Evolutionary conservation across 2,797 vertebrate species (phyloP), one percentile per base, ranked within the genome.

Genomic region (Phyllotis vaccarum): DNA sequence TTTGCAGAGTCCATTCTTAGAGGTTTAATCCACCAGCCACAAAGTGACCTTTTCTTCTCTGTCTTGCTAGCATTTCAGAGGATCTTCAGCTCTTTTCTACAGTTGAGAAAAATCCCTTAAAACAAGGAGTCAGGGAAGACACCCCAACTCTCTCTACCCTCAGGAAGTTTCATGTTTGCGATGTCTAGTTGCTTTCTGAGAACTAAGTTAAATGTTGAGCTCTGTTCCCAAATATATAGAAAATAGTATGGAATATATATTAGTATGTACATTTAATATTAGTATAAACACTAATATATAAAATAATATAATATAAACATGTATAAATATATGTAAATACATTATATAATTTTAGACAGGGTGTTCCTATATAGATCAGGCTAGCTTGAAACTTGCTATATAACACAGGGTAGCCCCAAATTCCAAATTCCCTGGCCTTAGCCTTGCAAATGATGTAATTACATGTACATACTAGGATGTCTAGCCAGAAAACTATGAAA

Each of bases 171-270:
- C 46, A 21, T 68, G 24, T 90, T 93, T 85, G 86, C 54, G 54
- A 90, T 93, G 60, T 79, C 43, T 87, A 64, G 62, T 17, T 83
- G 34, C 43, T 49, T 79, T 88, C 74, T 79, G 85, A 82, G 60
- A 93, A 78, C 9, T 85, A 74, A 19, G 22, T 79, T 66, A 93
- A 80, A 89, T 86, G 88, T 91, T 86, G 62, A 92, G 46, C 12
- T 88, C 62, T 88, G 72, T 37, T 56, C 31, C 58, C 29, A 43
- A 31, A 52, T 66, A 85, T 52, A 66, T 5, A 62, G 64, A 92
- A 29, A 76, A 78, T 89, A 89, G 89, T 68, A 89, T 68, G 27
- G 31, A 70, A 31, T 31, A 74, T 14, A 24, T 52, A 74, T 27
- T 6, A 24, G 72, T 34, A 80, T 3, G 7, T 22, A 56, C 14